Base-by-base conservation (phyloP, 2,888 invertebrate species). In the Thera obeliscata region DNA sequence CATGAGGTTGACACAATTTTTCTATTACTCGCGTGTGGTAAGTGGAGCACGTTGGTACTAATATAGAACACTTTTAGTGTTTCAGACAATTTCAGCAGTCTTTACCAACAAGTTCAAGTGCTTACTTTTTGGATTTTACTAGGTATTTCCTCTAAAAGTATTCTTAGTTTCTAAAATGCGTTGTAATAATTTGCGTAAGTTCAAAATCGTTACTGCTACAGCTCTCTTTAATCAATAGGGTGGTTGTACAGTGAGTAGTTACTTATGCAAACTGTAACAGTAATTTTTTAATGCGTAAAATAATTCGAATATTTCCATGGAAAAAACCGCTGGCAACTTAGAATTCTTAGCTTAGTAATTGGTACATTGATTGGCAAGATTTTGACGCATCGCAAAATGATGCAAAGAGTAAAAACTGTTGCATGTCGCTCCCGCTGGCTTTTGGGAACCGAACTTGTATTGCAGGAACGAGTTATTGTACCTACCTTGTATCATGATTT, bases 381-480 rank as follows among this genome's bases (percentile, higher is more conserved):
- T 9, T 46, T 46, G 3, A 46, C 9, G 52, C 52, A 33, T 52
- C 9, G 52, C 52, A 33, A 52, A 33, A 52, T 52, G 52, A 64
- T 38, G 46, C 48, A 63, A 56, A 5, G 33, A 64, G 56, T 68
- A 68, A 70, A 71, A 73, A 64, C 62, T 66, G 36, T 35, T 56
- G 58, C 60, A 38, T 57, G 48, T 36, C 70, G 67, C 76, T 66
- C 68, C 79, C 75, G 77, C 76, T 73, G 79, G 67, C 57, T 81
- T 79, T 78, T 70, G 75, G 79, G 81, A 81, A 81, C 66, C 63
- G 72, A 61, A 61, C 71, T 22, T 43, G 41, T 43, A 68, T 70
- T 57, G 65, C 65, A 41, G 52, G 63, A 73, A 73, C 74, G 64
- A 67, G 74, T 71, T 74, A 46, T 58, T 46, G 54, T 52, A 35